Evolutionary conservation across 2,113 vertebrate genomes (phyloP), one percentile per base, ranked within the genome.

Genomic region (Castor canadensis): DNA sequence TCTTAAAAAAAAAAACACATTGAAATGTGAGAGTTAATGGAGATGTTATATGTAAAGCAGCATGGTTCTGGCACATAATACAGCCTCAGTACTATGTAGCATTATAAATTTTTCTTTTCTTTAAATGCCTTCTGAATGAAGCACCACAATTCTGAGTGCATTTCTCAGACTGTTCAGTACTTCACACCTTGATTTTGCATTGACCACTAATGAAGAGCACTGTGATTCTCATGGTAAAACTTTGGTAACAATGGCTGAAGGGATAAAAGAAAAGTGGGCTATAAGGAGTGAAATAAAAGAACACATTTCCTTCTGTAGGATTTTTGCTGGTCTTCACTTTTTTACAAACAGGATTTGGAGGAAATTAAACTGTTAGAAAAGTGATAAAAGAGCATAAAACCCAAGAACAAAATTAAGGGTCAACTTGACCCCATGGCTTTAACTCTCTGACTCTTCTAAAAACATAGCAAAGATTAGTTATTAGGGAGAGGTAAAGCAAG

Each of bases 281-380:
- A 56, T 67, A 43, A 90, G 71, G 22, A 35, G 32, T 9, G 38
- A 66, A 19, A 75, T 40, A 30, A 80, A 81, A 93, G 5, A n/a
- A 13, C 43, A 1, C n/a, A n/a, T 77, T 85, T 69, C 66, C 49
- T 79, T 76, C 24, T 66, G 1, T 89, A 28, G 30, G 20, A 1
- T 45, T 62, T 89, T 91, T 76, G 28, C 30, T 93, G 94, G 13
- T 87, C 20, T 88, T 93, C 30, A 28, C 9, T 60, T 20, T 91
- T 87, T 73, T 69, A 28, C 35, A 69, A 58, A 75, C 20, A 76
- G 7, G 43, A 83, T n/a, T 82, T 67, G 93, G 77, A 81, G 54
- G 89, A 94, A 96, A 95, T 88, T 93, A 86, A 93, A 86, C 40
- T 94, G 62, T n/a, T 75, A 54, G 7, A 54, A 88, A 22, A 43